These are phyloP conservation scores for Griposia aprilina DNA, from an alignment of 2,888 invertebrate species.

Conservation along the genomic window DNA sequence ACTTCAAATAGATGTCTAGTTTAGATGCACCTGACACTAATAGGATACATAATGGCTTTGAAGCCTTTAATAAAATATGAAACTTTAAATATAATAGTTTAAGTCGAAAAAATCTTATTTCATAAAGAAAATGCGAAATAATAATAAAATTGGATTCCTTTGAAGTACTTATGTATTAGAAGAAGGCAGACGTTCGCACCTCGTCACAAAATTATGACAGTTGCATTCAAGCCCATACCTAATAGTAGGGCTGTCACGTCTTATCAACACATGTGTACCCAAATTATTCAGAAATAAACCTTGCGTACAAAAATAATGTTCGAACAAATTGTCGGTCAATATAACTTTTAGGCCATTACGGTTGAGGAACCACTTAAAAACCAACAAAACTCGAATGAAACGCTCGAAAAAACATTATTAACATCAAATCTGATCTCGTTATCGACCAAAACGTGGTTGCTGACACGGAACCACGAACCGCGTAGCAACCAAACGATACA, in stretches of 20 bases:
- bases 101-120: not conserved
- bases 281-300: conserved; percentile 55
- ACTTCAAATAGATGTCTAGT: conserved; percentile 10
- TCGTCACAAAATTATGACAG: conserved; percentile 21
- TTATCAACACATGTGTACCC: conserved; percentile 43
- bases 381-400: conserved; percentile 67
- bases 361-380: conserved; percentile 68
- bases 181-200: conserved; percentile 5
- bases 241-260: conserved; percentile 47
- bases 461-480: conserved; percentile 69
- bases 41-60: conserved; percentile 9
- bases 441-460: conserved; percentile 68
- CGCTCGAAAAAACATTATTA: conserved; percentile 69
- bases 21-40: conserved; percentile 33
- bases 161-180: conserved; percentile 2
- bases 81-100: not conserved
- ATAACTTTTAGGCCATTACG: conserved; percentile 66
- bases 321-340: conserved; percentile 66
- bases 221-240: conserved; percentile 19
- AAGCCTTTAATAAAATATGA: conserved; percentile 20
- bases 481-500: conserved; percentile 68
- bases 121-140: conserved; percentile 21
- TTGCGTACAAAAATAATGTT: conserved; percentile 54
- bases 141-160: conserved; percentile 7
- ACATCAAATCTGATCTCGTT: conserved; percentile 70